A percentile compares a stretch with the other conserved stretches of the same genome.
phyloP scores from a whole-genome alignment of 2,797 vertebrate species.

The Bradypodion ventrale region DNA sequence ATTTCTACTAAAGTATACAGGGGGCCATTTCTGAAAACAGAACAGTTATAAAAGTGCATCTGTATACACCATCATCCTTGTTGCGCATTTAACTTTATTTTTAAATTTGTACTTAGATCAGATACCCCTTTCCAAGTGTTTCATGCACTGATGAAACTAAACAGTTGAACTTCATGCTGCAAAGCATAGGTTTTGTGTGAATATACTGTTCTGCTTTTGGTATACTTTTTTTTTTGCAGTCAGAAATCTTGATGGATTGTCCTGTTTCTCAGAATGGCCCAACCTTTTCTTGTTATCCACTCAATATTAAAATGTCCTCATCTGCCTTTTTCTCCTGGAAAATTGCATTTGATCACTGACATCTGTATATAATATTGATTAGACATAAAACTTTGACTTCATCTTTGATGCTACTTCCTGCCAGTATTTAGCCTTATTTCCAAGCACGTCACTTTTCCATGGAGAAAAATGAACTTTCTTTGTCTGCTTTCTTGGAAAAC shows the following conservation, averaged over 20 bases:
- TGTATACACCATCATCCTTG: neutral
- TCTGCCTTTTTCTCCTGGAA: neutral
- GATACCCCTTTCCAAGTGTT: neutral
- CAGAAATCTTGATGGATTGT: neutral
- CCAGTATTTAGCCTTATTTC: neutral
- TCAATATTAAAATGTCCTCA: neutral
- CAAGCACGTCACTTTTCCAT: neutral
- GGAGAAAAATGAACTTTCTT: neutral
- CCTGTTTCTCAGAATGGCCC: neutral
- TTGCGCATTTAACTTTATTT: neutral
- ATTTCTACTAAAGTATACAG: constrained; percentile 18
- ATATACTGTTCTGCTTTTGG: neutral
- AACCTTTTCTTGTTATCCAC: neutral
- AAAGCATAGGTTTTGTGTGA: neutral
- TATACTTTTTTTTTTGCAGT: neutral
- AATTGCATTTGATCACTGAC: neutral
- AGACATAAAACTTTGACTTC: neutral
- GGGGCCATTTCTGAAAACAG: neutral
- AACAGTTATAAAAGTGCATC: neutral
- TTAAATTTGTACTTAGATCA: neutral
- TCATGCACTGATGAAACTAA: neutral
- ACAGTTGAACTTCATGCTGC: too few species aligned
- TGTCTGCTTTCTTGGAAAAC: neutral
- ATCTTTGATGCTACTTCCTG: neutral
- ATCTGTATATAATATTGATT: neutral